These are phyloP conservation scores for Acanthosepion lycidas DNA, from an alignment of 2,888 invertebrate species.

Conservation along the genomic window DNA sequence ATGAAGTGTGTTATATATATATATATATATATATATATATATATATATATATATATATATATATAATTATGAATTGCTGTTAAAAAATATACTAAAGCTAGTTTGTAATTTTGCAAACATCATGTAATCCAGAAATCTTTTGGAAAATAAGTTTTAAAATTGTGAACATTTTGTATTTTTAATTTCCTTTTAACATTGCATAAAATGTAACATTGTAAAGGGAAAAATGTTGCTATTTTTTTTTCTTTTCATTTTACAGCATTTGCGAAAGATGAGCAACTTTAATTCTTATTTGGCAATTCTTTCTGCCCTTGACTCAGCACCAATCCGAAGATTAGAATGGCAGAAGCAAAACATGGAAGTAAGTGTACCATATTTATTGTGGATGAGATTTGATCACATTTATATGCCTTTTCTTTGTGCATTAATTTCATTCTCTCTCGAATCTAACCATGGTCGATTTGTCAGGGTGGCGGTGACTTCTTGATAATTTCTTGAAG, in stretches of 20 bases:
- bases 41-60: too few species aligned
- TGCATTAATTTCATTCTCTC: too few species aligned
- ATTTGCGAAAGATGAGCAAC: conserved; percentile 95
- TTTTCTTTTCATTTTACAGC: conserved; percentile 73
- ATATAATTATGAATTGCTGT: too few species aligned
- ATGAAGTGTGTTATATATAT: background rate
- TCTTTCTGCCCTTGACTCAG: conserved; percentile 96
- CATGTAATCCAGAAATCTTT: too few species aligned
- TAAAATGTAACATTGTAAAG: background rate
- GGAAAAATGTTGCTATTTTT: background rate
- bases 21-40: background rate
- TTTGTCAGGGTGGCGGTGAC: too few species aligned
- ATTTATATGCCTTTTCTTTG: too few species aligned
- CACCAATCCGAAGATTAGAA: conserved; percentile 85
- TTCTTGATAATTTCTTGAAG: too few species aligned
- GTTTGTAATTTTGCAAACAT: too few species aligned
- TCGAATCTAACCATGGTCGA: too few species aligned
- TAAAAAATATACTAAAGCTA: too few species aligned
- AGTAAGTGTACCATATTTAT: conserved; percentile 58
- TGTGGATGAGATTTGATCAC: background rate
- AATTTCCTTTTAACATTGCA: background rate
- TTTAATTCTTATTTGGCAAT: conserved; percentile 98
- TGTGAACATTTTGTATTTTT: too few species aligned
- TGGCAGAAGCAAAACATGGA: conserved; percentile 88
- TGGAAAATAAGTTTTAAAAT: too few species aligned